Evolutionary conservation across 2,797 vertebrate species (phyloP).

Genomic region (Pelodytes ibericus): DNA sequence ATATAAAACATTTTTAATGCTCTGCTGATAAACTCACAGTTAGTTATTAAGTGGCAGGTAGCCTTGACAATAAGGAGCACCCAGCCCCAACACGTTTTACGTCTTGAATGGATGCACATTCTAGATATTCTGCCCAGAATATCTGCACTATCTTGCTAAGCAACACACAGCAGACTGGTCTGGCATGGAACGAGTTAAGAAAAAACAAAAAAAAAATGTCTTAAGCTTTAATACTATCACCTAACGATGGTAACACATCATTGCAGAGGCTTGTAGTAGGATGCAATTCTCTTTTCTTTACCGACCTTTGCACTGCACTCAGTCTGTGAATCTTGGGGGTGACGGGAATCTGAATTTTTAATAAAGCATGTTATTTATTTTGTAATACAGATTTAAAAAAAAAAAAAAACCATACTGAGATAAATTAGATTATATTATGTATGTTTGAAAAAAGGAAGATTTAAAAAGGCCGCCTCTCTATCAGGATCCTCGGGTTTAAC

Average conservation of each 20-base stretch:
- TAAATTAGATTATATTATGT: constrained; percentile 54
- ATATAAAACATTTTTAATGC: too few species aligned
- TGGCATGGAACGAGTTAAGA: constrained; percentile 4
- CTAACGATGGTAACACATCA: constrained; percentile 60
- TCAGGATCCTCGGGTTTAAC: not conserved
- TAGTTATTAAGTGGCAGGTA: too few species aligned
- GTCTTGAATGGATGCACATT: too few species aligned
- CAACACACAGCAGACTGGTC: not conserved
- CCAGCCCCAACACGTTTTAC: too few species aligned
- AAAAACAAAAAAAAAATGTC: not conserved
- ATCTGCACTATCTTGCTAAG: not conserved
- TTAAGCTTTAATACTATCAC: constrained; percentile 28
- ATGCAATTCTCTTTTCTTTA: not conserved
- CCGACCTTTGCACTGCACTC: constrained; percentile 17
- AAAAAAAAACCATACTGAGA: too few species aligned
- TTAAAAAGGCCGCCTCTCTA: not conserved
- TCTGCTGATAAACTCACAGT: too few species aligned
- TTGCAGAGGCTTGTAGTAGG: constrained; percentile 54
- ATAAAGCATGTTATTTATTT: constrained; percentile 57
- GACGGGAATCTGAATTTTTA: constrained; percentile 42
- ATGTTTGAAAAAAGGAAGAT: constrained; percentile 44
- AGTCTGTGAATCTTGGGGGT: constrained; percentile 1
- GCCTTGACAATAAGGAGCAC: too few species aligned
- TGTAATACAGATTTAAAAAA: constrained; percentile 51
- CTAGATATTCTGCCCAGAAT: constrained; percentile 9